Evolutionary conservation across 2,888 invertebrate genomes (phyloP).

Genomic region (Phragmatobia fuliginosa): DNA sequence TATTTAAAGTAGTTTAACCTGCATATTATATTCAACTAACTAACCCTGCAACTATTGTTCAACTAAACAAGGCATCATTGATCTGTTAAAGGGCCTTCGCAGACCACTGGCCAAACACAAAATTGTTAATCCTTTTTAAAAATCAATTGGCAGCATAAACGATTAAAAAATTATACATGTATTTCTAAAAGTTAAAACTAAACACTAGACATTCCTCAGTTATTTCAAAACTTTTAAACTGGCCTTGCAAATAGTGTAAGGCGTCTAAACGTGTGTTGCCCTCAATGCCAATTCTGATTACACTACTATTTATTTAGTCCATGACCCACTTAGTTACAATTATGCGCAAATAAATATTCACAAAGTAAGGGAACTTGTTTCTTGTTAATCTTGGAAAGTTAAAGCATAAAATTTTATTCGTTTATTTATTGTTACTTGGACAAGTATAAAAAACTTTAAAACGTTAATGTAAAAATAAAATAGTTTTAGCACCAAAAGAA

Average conservation of each 20-base stretch:
- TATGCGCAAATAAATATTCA: not conserved
- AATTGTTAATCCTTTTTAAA: no score
- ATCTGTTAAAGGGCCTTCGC: no score
- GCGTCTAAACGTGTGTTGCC: not conserved
- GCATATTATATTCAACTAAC: not conserved
- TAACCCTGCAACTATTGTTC: no score
- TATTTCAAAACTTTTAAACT: not conserved
- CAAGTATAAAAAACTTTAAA: no score
- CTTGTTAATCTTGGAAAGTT: not conserved
- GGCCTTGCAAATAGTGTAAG: not conserved
- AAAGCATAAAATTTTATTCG: not conserved
- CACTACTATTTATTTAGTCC: not conserved
- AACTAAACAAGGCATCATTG: no score
- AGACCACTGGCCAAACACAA: no score
- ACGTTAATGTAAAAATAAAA: not conserved
- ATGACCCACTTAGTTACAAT: slow-evolving; percentile 1
- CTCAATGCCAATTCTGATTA: not conserved
- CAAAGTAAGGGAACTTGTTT: not conserved
- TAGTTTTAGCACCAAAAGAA: not conserved
- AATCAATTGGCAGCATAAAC: no score
- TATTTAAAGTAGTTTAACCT: not conserved
- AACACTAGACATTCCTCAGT: not conserved
- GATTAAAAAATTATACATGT: no score
- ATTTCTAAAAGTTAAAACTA: not conserved
- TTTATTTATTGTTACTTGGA: no score